Percentiles rank a stretch among this genome's conserved stretches.
Evolutionary conservation across 2,888 invertebrate genomes (phyloP).

Genomic region (Anorthoa munda): DNA sequence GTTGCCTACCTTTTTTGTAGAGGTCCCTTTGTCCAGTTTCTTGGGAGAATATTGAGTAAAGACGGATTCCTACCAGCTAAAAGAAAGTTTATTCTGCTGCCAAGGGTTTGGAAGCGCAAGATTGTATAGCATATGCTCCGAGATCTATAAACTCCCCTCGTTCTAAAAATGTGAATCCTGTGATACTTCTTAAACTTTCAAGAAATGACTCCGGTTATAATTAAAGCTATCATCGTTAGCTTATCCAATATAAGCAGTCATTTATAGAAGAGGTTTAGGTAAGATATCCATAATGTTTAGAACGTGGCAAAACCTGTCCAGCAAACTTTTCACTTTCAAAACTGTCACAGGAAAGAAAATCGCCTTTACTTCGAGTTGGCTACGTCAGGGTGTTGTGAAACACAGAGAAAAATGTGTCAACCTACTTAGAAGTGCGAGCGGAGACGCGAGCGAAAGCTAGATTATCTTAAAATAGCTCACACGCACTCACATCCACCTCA

Average conservation of each 20-base stretch:
- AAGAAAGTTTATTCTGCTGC: no score
- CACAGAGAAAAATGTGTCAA: constrained; percentile 51
- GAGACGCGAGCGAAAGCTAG: constrained; percentile 54
- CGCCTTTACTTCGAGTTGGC: neutral
- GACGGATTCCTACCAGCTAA: neutral
- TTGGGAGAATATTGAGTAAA: neutral
- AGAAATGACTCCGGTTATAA: neutral
- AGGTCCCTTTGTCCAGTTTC: no score
- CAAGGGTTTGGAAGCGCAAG: neutral
- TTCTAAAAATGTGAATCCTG: no score
- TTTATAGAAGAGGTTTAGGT: no score
- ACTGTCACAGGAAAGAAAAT: constrained; percentile 37
- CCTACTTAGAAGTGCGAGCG: constrained; percentile 33
- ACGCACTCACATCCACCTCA: constrained; percentile 33
- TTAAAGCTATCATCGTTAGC: neutral
- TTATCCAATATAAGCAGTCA: no score
- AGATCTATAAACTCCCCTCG: no score
- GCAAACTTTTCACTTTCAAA: constrained; percentile 26
- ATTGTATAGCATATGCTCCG: neutral
- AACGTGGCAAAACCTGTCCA: neutral
- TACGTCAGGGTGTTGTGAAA: constrained; percentile 44
- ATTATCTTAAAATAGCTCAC: constrained; percentile 56
- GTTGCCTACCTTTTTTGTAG: no score
- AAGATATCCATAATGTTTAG: no score
- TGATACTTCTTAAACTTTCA: no score